Evolutionary conservation across 2,113 vertebrate species (phyloP), one percentile per base, ranked within the genome.

Genomic region (Vanacampus margaritifer): DNA sequence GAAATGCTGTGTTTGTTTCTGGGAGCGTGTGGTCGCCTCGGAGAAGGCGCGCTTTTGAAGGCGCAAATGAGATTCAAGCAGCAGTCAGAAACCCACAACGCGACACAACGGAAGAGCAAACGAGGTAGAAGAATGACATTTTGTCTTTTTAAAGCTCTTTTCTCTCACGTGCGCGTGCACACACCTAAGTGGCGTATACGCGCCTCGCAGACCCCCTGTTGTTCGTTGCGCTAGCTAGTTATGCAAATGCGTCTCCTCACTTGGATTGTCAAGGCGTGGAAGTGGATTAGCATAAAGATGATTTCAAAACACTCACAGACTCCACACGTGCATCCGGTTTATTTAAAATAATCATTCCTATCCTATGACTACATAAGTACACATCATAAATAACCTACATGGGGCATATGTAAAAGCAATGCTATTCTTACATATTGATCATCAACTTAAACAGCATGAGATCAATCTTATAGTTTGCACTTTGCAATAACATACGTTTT

Each of bases 221-320:
- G 84, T 86, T 89, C 78, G 19, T 23, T 45, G 69, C 73, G 64
- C 76, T 79, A 80, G 88, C 79, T 82, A 78, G 82, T 87, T 89
- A 89, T 89, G 85, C 78, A 86, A 90, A 90, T 90, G 75, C 72
- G 0, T 80, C 68, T 76, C 64, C 73, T 79, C 79, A 71, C 76
- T 82, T 74, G 90, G 80, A 76, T 75, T 87, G 85, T 86, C 82
- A 83, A 87, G 74, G 82, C 79, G 76, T 83, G 78, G 83, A 87
- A 83, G 56, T 51, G 71, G 79, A 90, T 90, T 91, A 80, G 74
- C 82, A 90, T 87, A 76, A 89, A 88, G 87, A 81, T 89, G 86
- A 89, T 87, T 83, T 86, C 77, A 84, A 83, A 83, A 79, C 70
- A 53, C 28, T 57, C 43, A 67, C 74, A 76, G 57, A 70, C 71